These are phyloP conservation scores for Chinchilla lanigera DNA, from an alignment of 2,113 vertebrate genomes.

Conservation along the genomic window DNA sequence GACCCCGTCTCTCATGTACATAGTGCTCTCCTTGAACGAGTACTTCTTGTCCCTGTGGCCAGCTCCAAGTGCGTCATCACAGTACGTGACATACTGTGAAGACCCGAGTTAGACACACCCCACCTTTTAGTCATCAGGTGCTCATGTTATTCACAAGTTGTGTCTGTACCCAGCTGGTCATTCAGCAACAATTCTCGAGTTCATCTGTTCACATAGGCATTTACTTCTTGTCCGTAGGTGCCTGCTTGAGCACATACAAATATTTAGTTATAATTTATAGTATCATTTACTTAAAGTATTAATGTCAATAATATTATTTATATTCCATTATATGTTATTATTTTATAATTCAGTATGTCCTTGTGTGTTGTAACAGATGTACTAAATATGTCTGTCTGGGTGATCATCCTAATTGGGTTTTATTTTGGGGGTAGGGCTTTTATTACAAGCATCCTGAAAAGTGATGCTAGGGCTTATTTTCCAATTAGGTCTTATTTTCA, in stretches of 20 bases:
- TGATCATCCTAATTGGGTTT: not conserved
- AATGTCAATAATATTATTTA: not conserved
- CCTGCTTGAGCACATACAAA: not conserved
- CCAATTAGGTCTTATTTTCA: not conserved
- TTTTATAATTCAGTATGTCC: not conserved
- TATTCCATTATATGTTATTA: not conserved
- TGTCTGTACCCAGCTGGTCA: not conserved
- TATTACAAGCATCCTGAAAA: not conserved
- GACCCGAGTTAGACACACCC: not conserved
- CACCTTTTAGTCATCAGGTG: not conserved
- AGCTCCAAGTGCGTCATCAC: too few species aligned
- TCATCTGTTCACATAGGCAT: not conserved
- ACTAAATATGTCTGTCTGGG: not conserved
- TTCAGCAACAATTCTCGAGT: not conserved
- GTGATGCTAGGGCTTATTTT: not conserved
- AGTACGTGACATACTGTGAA: not conserved
- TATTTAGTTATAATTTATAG: not conserved
- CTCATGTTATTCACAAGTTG: not conserved
- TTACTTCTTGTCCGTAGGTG: not conserved
- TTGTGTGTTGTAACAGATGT: not conserved
- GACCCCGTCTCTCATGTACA: not conserved
- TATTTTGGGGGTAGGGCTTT: not conserved
- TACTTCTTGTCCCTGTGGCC: not conserved
- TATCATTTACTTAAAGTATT: not conserved
- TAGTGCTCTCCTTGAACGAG: not conserved